A percentile compares a stretch with the other conserved stretches of the same genome.
Evolutionary conservation across 2,797 vertebrate genomes (phyloP).

Genomic region (Parauchenoglanis punctatus): DNA sequence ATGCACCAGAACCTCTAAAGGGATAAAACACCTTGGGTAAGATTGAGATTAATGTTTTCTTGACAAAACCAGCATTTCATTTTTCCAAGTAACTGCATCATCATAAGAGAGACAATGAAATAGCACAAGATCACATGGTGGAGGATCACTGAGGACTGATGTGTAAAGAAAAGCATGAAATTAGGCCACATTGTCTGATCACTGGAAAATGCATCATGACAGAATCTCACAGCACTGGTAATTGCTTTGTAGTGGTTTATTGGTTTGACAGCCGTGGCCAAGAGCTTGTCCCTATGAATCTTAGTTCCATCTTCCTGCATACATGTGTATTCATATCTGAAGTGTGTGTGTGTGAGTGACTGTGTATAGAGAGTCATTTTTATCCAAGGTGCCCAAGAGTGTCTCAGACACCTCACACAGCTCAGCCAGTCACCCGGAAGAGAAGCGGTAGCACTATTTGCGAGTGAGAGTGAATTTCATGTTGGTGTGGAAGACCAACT

Average conservation of each 20-base stretch:
- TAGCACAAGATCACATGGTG: neutral
- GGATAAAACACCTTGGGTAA: neutral
- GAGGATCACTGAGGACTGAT: neutral
- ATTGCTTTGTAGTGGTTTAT: slow-evolving; percentile 36
- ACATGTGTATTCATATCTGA: neutral
- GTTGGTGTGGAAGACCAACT: neutral
- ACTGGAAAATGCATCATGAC: slow-evolving; percentile 17
- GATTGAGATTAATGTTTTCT: neutral
- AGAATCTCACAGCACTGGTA: slow-evolving; percentile 10
- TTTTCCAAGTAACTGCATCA: neutral
- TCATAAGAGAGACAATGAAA: neutral
- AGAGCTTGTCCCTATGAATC: neutral
- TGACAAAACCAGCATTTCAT: neutral
- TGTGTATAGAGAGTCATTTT: slow-evolving; percentile 23
- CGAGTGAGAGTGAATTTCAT: neutral
- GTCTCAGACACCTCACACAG: neutral
- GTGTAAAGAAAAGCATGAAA: slow-evolving; percentile 1
- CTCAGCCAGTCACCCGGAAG: slow-evolving; percentile 27
- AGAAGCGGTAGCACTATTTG: slow-evolving; percentile 6
- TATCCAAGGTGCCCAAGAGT: slow-evolving; percentile 19
- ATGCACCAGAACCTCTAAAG: neutral
- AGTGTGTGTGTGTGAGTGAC: neutral
- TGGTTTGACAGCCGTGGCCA: slow-evolving; percentile 35
- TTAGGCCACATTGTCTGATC: slow-evolving; percentile 16
- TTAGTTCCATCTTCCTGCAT: neutral